Evolutionary conservation across 2,888 invertebrate genomes (phyloP), one percentile per base, ranked within the genome.

Genomic region (Crematogaster levior): DNA sequence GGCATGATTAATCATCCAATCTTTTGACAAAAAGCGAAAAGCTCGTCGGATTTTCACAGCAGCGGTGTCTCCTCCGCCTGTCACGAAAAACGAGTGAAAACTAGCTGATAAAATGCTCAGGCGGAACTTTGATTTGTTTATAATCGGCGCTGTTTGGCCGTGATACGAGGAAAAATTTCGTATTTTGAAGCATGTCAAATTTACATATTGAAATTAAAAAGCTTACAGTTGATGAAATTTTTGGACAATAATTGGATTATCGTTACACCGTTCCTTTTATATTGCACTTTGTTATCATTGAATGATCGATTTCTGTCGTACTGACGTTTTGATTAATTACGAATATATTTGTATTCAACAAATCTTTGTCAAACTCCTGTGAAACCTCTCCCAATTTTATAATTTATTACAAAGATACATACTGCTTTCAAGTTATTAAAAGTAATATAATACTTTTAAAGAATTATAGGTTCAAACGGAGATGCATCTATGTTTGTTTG

Each of bases 1-100:
- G 70, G 63, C 30, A 81, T 81, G 88, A 89, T 89, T 88, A 88
- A 89, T 89, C 88, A 89, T 88, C 84, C 83, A 73, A 84, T 81
- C 82, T 83, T 85, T 85, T 77, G 88, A 88, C 87, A 84, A 89
- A 86, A 85, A 68, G 79, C 83, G 84, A 65, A 84, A 86, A 83
- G 83, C 82, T 34, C 56, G 81, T 46, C 80, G 83, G 84, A 87
- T 87, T 89, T 89, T 87, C 80, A 63, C 87, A 72, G 77, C 79
- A 81, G 58, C 68, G 75, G 61, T 81, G 84, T 85, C 85, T 82
- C 77, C 81, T 77, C 15, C 72, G 53, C 43, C 37, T 63, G 70
- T 48, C 60, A 60, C 12, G 30, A 60, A 60, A 80, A 72, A 61
- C 37, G 24, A 43, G 1, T 53, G 34, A 24, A 43, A 77, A 43